Conservation (phyloP, 2,797 vertebrate genomes). For the Lacerta viridis region DNA sequence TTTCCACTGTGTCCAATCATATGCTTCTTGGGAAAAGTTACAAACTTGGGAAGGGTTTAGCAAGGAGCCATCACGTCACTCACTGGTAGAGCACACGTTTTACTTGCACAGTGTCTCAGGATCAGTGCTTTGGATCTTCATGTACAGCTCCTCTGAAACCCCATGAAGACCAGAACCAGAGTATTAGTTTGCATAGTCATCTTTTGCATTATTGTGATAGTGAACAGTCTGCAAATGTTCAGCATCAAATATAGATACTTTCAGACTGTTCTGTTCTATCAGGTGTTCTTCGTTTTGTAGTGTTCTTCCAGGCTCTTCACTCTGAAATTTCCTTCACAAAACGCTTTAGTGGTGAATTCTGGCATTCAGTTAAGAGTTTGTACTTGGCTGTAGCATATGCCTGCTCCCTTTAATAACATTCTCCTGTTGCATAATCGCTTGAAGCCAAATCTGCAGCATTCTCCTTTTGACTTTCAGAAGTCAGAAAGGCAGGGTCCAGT, state of each 20-base stretch:
- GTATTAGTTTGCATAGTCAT: neutral
- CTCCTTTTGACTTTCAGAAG: slow-evolving; percentile 34
- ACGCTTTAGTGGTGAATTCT: slow-evolving; percentile 8
- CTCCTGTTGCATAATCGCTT: slow-evolving; percentile 45
- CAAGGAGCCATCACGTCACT: too few relatives aligned
- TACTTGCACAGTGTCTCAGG: too few relatives aligned
- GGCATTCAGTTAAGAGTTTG: slow-evolving; percentile 39
- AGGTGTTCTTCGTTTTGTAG: slow-evolving; percentile 33
- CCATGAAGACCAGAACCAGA: neutral
- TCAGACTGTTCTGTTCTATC: slow-evolving; percentile 1
- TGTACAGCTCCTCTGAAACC: neutral
- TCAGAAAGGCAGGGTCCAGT: neutral
- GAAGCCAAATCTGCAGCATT: slow-evolving; percentile 20
- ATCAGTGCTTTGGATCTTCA: too few relatives aligned
- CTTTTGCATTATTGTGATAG: neutral
- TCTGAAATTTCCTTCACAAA: slow-evolving; percentile 43
- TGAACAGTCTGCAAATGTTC: slow-evolving; percentile 5
- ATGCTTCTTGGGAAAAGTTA: too few relatives aligned
- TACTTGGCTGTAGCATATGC: slow-evolving; percentile 20
- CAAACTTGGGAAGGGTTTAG: too few relatives aligned
- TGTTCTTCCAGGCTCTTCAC: slow-evolving; percentile 51
- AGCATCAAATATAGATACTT: slow-evolving; percentile 10
- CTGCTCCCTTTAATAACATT: slow-evolving; percentile 41
- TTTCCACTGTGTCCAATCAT: too few relatives aligned
- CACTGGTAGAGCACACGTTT: too few relatives aligned